These are phyloP conservation scores for Zootermopsis nevadensis DNA, from an alignment of 2,888 invertebrate genomes.

Conservation along the genomic window DNA sequence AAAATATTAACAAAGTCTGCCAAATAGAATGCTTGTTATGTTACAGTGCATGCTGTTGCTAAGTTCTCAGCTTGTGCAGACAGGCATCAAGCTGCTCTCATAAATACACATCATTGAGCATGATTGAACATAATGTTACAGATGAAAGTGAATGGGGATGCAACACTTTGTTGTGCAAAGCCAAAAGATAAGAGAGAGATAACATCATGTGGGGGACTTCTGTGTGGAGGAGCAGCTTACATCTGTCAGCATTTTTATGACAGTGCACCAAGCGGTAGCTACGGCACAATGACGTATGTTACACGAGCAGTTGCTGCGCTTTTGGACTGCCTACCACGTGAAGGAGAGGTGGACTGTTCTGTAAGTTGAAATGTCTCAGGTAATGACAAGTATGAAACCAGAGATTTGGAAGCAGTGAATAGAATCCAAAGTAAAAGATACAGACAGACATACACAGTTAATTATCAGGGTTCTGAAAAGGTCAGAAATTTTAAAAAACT, in stretches of 20 bases:
- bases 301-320: conserved; percentile 83
- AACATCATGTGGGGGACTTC: conserved; percentile 71
- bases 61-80: too few relatives aligned
- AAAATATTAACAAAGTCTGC: too few relatives aligned
- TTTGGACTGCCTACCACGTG: conserved; percentile 79
- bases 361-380: conserved; percentile 56
- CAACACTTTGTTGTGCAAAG: conserved; percentile 93
- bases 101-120: too few relatives aligned
- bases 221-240: conserved; percentile 93
- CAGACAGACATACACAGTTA: too few relatives aligned
- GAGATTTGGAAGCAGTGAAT: too few relatives aligned
- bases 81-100: too few relatives aligned
- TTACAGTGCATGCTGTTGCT: too few relatives aligned
- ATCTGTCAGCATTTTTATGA: conserved; percentile 98
- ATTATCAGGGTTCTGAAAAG: too few relatives aligned
- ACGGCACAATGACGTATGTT: conserved; percentile 97
- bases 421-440: too few relatives aligned
- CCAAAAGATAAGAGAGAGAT: conserved; percentile 72
- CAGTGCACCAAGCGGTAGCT: conserved; percentile 97
- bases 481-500: too few relatives aligned
- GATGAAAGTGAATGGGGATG: conserved; percentile 90
- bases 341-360: conserved; percentile 84
- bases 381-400: too few relatives aligned
- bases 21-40: too few relatives aligned
- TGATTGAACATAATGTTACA: conserved; percentile 60